Base-by-base conservation (phyloP, 2,888 invertebrate genomes). In the Andrena marginata region DNA sequence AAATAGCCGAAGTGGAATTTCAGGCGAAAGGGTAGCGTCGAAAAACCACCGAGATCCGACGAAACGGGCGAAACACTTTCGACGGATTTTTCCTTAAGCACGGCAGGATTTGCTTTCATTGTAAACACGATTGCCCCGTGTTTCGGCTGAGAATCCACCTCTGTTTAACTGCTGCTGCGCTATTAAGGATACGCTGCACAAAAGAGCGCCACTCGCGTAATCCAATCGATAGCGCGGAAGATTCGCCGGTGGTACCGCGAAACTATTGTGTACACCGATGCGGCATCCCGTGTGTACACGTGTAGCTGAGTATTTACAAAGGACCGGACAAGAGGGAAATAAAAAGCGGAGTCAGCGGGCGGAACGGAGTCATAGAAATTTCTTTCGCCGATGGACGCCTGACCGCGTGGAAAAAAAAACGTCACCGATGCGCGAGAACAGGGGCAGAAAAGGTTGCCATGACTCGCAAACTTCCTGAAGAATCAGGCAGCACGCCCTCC, bases 161-260 rank as follows among this genome's bases (percentile, higher is more conserved):
- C 23, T 78, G 62, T 56, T 74, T 67, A 62, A 74, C 20, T 31
- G 13, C 4, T n/a, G 8, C 4, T 13, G 8, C 7, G 7, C 62
- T 31, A 20, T 67, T 72, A 74, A 51, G 31, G 23, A 4, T 31
- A 31, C 35, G n/a, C 7, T 8, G 23, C 1, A 35, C 49, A 26
- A 54, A 75, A 29, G 70, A 16, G 23, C 16, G 23, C 62, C 49
- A 16, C 49, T 23, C 23, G 49, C 16, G 60, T 69, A 69, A 75
- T 62, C 35, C 60, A 70, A 75, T 75, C 60, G 51, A 69, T 62
- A 62, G 3, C 49, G 13, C n/a, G 16, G 23, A 70, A 48, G 49
- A 62, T 29, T 68, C 60, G n/a, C 35, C 35, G 4, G 23, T 33
- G 7, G 23, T 33, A 62, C 29, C 33, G 31, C 6, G 7, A 5